Percentiles rank a stretch among this genome's conserved stretches.
Conservation (phyloP, 2,797 vertebrate species). For the Cottoperca gobio region DNA sequence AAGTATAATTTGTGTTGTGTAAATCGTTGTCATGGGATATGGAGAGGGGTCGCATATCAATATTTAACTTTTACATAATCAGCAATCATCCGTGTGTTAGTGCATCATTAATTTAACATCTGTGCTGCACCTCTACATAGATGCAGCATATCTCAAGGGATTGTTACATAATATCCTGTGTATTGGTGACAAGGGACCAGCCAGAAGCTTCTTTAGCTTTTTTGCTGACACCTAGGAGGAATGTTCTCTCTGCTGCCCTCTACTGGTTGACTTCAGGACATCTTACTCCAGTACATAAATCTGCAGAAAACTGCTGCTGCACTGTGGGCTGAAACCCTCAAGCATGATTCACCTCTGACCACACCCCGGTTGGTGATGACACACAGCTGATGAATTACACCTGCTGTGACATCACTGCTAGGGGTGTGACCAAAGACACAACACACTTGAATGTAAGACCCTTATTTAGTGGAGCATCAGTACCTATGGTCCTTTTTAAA, state of each 20-base stretch:
- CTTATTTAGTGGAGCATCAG: background rate
- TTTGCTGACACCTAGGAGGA: conserved; percentile 22
- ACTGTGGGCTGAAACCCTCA: conserved; percentile 32
- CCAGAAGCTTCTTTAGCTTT: conserved; percentile 25
- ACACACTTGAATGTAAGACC: background rate
- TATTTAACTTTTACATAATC: background rate
- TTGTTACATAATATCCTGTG: background rate
- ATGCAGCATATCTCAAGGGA: background rate
- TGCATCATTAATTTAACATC: background rate
- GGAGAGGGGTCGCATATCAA: background rate
- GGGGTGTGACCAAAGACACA: background rate
- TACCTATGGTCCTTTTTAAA: background rate
- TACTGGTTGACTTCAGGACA: conserved; percentile 28
- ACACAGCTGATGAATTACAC: conserved; percentile 39
- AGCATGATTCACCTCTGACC: conserved; percentile 55
- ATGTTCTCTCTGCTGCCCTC: conserved; percentile 44
- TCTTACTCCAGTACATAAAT: background rate
- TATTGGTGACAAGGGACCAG: background rate
- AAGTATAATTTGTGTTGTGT: background rate
- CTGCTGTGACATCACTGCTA: conserved; percentile 28
- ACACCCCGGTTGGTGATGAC: conserved; percentile 51
- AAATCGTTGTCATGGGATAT: background rate
- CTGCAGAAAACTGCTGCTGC: conserved; percentile 38
- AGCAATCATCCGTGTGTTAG: background rate
- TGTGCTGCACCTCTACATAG: background rate